Conservation (phyloP, 2,113 vertebrate species). For the Onychostruthus taczanowskii region DNA sequence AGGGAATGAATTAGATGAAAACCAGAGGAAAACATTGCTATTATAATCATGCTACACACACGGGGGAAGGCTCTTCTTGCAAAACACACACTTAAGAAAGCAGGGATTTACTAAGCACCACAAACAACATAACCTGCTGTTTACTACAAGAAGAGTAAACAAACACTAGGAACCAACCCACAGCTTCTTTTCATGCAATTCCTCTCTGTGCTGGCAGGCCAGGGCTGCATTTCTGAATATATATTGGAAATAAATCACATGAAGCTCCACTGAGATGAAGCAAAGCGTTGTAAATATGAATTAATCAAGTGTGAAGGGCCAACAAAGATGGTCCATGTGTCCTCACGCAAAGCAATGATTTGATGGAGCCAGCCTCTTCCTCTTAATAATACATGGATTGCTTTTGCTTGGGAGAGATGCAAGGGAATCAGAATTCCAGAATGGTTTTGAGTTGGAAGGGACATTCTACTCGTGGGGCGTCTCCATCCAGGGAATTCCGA, state of each 20-base stretch:
- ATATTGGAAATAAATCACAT: background rate
- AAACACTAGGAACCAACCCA: background rate
- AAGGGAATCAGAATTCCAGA: background rate
- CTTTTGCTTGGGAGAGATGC: background rate
- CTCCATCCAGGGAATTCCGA: accelerated
- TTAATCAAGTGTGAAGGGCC: background rate
- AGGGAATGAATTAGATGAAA: background rate
- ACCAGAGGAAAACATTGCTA: background rate
- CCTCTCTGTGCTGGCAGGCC: background rate
- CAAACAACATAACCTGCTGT: background rate
- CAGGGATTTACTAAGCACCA: background rate
- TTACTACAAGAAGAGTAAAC: background rate
- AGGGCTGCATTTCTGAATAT: background rate
- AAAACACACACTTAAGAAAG: background rate
- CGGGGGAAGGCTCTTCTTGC: background rate
- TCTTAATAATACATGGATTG: background rate
- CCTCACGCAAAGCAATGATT: background rate
- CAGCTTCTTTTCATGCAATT: background rate
- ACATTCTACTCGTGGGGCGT: accelerated
- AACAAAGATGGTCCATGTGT: background rate
- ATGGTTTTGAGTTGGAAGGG: background rate
- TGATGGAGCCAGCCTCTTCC: background rate
- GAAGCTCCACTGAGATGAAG: background rate
- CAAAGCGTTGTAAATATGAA: background rate
- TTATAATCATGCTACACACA: background rate